Evolutionary conservation across 2,113 vertebrate genomes (phyloP).

Genomic region (Oreochromis spilurus): DNA sequence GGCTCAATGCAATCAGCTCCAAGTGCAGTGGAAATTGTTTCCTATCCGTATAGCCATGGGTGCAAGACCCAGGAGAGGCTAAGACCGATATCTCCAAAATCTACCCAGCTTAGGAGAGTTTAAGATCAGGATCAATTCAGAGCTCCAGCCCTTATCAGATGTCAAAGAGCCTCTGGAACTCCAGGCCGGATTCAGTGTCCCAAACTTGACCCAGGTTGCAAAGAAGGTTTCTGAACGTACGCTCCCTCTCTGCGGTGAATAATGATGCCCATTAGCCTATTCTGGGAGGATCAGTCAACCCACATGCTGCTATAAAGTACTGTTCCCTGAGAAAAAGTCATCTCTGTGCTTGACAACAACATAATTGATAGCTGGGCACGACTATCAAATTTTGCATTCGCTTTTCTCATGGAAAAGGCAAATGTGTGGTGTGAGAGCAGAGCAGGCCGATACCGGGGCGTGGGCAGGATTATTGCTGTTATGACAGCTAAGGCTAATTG

Average conservation of each 20-base stretch:
- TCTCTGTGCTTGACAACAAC: background rate
- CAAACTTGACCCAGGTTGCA: slow-evolving; percentile 19
- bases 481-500: slow-evolving; percentile 45
- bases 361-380: background rate
- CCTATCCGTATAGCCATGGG: slow-evolving; percentile 58
- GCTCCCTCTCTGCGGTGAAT: background rate
- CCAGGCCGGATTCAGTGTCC: background rate
- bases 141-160: slow-evolving; percentile 63
- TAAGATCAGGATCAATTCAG: slow-evolving; percentile 62
- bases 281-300: background rate
- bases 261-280: background rate
- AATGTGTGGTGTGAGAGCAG: slow-evolving; percentile 7
- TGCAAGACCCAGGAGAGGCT: slow-evolving; percentile 40
- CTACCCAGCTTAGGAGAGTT: slow-evolving; percentile 63
- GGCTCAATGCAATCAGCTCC: slow-evolving; percentile 63
- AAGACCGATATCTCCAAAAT: slow-evolving; percentile 58
- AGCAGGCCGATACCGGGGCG: background rate
- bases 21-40: slow-evolving; percentile 67
- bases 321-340: background rate
- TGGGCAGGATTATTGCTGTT: slow-evolving; percentile 29
- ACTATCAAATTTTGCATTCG: background rate
- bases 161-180: slow-evolving; percentile 52
- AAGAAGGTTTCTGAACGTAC: background rate
- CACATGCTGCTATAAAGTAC: background rate
- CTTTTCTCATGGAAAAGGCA: background rate